Evolutionary conservation across 2,888 invertebrate genomes (phyloP), one percentile per base, ranked within the genome.

Genomic region (Chrysomela aeneicollis): DNA sequence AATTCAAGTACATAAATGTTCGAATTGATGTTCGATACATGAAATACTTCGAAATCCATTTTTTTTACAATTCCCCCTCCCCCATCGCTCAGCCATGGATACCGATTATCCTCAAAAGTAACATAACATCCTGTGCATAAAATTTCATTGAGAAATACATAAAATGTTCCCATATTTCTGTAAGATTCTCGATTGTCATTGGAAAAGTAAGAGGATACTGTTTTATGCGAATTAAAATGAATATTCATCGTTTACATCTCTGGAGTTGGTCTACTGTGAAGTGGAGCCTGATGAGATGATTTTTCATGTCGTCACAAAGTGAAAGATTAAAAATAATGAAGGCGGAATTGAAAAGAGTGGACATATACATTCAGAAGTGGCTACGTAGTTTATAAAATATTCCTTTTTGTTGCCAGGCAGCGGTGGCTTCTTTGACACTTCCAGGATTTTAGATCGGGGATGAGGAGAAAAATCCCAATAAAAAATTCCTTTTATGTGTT

Each of bases 361-460:
- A 21, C n/a, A 18, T 15, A 42, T 55, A 42, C 12, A 17, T 57
- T 57, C 30, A 15, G n/a, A 12, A 26, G 57, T 17, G 46, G 46
- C 22, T 46, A 26, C 26, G 4, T 6, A 57, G 46, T 57, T 46
- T 46, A 57, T 57, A 57, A 57, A 57, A 46, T 57, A 57, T 57
- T 57, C 57, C 57, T 46, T 57, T 46, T 57, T 46, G 22, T 57
- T 19, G 5, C 18, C 17, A 52, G 21, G 30, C 19, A 46, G n/a
- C 17, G 57, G 21, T 18, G 17, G 17, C 17, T 26, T 18, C 46
- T 57, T 57, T 57, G 46, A 46, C 19, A 17, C 46, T 22, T 57
- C 10, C 54, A 17, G 22, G 4, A 22, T 22, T 37, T 42, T 6
- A 26, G 35, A 15, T 1, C 17, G 9, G 4, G 17, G 6, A 8